Conservation (phyloP, 2,888 invertebrate species). For the Trachelus troglodyta region DNA sequence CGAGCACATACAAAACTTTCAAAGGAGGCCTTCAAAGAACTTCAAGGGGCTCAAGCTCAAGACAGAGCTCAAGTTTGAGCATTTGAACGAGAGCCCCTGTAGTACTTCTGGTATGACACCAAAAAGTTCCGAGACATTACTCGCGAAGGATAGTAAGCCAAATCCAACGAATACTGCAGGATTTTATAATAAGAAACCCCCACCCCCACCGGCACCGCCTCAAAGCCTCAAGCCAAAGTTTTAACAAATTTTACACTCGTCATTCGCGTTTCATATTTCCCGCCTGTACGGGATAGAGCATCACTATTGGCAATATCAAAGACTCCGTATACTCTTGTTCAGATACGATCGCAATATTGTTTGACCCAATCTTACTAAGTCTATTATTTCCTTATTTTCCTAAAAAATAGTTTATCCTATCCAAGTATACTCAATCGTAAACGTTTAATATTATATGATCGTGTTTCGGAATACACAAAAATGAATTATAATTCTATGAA, state of each 20-base stretch:
- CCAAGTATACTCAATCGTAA: neutral
- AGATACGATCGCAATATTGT: too few relatives aligned
- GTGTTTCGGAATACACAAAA: neutral
- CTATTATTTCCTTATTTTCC: neutral
- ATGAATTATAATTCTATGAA: neutral
- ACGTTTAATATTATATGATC: neutral
- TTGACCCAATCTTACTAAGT: too few relatives aligned
- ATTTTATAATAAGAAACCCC: slow-evolving; percentile 60
- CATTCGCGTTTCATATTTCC: neutral
- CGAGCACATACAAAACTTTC: slow-evolving; percentile 51
- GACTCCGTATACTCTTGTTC: neutral
- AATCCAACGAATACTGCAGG: slow-evolving; percentile 18
- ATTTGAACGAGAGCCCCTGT: slow-evolving; percentile 49
- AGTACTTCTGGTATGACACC: slow-evolving; percentile 37
- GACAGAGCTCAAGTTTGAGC: slow-evolving; percentile 50
- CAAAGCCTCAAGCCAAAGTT: slow-evolving; percentile 56
- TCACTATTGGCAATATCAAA: neutral
- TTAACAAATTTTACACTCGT: slow-evolving; percentile 20
- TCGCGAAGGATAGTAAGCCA: slow-evolving; percentile 6
- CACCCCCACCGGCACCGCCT: slow-evolving; percentile 58
- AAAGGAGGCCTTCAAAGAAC: slow-evolving; percentile 49
- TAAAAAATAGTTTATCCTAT: neutral
- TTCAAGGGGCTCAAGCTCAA: slow-evolving; percentile 53
- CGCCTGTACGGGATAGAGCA: neutral
- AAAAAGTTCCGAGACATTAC: slow-evolving; percentile 31